These are phyloP conservation scores for Drosophila formosana DNA, from an alignment of 2,888 invertebrate genomes.

Conservation along the genomic window DNA sequence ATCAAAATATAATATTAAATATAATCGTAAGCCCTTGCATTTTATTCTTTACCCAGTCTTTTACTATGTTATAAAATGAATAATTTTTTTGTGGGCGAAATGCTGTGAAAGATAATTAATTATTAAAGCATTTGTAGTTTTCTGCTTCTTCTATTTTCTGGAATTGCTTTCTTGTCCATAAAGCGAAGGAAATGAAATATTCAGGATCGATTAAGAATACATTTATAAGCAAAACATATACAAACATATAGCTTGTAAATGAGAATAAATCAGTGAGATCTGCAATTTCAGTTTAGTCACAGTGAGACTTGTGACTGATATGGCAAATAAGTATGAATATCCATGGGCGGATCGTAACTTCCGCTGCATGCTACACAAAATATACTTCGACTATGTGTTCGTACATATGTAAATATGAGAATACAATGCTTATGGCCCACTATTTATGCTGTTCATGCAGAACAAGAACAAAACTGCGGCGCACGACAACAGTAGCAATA, in stretches of 20 bases:
- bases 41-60: no score
- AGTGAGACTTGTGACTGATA: constrained; percentile 16
- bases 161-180: no score
- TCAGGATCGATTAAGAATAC: not conserved
- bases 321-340: constrained; percentile 1
- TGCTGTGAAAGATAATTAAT: no score
- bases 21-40: no score
- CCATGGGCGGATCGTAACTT: constrained; percentile 39
- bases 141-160: no score
- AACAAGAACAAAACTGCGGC: constrained; percentile 39
- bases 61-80: no score
- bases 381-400: constrained; percentile 2
- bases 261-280: not conserved
- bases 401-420: constrained; percentile 8
- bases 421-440: constrained; percentile 12
- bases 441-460: constrained; percentile 54
- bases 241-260: no score
- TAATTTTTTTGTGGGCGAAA: no score
- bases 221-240: not conserved
- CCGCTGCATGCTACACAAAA: constrained; percentile 34
- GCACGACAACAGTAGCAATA: constrained; percentile 15
- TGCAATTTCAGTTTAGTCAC: constrained; percentile 6
- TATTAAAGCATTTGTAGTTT: no score
- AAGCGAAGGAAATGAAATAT: not conserved
- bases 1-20: no score